Percentiles rank a stretch among this genome's conserved stretches.
Conservation (phyloP, 2,113 vertebrate species). For the Diphyllodes magnificus region DNA sequence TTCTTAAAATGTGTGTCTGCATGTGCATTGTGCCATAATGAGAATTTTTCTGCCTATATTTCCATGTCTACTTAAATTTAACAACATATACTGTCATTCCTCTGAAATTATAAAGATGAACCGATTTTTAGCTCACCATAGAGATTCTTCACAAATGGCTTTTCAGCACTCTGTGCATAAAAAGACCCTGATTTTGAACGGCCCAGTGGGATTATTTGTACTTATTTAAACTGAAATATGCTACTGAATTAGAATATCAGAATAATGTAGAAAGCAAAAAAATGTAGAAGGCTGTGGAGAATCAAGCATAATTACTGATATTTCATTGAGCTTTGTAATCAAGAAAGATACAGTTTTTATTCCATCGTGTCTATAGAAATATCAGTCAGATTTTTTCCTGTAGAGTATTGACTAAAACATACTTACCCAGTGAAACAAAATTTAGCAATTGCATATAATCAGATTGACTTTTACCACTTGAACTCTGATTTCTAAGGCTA, state of each 20-base stretch:
- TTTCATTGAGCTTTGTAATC: background rate
- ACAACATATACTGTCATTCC: background rate
- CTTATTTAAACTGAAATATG: background rate
- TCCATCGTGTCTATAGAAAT: background rate
- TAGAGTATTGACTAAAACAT: background rate
- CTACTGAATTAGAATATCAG: background rate
- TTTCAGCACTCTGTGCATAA: background rate
- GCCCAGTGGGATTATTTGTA: background rate
- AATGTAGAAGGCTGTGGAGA: background rate
- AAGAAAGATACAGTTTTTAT: background rate
- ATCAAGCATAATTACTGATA: background rate
- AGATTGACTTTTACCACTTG: background rate
- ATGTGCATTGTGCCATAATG: background rate
- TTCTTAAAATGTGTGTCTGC: background rate
- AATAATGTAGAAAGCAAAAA: background rate
- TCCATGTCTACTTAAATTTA: background rate
- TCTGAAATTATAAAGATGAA: background rate
- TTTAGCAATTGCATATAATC: background rate
- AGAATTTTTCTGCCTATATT: background rate
- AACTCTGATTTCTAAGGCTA: background rate
- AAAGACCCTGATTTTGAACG: background rate
- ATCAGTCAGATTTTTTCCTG: background rate
- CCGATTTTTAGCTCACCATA: background rate
- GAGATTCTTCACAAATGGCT: background rate
- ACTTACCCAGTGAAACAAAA: background rate